Percentiles rank a stretch among this genome's conserved stretches.
Conservation (phyloP, 2,888 invertebrate genomes). For the Seira sanloemensis region DNA sequence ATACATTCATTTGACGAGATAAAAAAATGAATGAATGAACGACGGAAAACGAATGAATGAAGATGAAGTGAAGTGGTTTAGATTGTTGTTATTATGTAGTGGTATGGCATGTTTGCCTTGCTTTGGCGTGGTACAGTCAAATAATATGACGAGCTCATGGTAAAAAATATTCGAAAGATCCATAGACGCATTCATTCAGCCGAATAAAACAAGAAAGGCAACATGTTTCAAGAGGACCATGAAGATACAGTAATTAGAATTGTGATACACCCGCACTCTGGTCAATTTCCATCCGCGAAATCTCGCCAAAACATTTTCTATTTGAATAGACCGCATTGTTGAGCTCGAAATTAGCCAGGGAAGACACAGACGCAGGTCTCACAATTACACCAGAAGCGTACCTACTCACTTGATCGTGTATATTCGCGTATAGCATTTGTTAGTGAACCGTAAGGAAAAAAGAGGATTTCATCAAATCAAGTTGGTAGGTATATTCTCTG, state of each 20-base stretch:
- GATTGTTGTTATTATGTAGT: conserved; percentile 7
- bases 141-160: not conserved
- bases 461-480: not conserved
- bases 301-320: not conserved
- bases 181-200: conserved; percentile 47
- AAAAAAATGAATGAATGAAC: conserved; percentile 43
- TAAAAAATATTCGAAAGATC: not conserved
- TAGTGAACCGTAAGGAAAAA: no score
- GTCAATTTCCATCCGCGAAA: not conserved
- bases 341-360: no score
- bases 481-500: no score
- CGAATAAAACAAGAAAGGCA: conserved; percentile 39
- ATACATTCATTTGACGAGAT: conserved; percentile 14
- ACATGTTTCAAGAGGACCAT: not conserved
- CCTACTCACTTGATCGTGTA: no score
- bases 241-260: not conserved
- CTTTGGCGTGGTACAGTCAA: not conserved
- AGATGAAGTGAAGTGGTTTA: conserved; percentile 25
- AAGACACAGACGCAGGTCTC: no score
- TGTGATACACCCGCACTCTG: not conserved
- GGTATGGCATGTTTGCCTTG: not conserved
- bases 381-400: no score
- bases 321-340: no score
- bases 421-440: no score
- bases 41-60: conserved; percentile 48